These are phyloP conservation scores for Xestobium rufovillosum DNA, from an alignment of 2,888 invertebrate genomes.

Conservation along the genomic window DNA sequence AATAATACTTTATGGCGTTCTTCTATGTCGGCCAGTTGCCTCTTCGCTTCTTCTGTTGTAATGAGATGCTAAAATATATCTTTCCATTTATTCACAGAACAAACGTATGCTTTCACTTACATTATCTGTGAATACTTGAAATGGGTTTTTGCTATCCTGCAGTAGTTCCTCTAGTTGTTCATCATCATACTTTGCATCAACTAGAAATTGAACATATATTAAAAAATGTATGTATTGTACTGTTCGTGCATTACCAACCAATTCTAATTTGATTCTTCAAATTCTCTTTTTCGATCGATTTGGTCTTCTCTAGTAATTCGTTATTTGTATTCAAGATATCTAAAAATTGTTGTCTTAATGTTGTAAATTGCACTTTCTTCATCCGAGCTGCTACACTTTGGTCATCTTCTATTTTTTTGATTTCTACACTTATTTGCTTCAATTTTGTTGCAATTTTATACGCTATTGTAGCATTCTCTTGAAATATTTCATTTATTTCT, in stretches of 20 bases:
- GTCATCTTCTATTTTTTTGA: constrained; percentile 23
- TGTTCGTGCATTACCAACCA: too few species aligned
- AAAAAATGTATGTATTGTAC: too few species aligned
- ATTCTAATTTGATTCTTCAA: constrained; percentile 49
- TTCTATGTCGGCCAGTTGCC: constrained; percentile 71
- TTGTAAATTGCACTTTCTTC: constrained; percentile 43
- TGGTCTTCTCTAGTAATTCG: constrained; percentile 45
- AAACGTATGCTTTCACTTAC: constrained; percentile 35
- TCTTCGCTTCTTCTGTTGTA: constrained; percentile 69
- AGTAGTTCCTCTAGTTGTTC: constrained; percentile 42
- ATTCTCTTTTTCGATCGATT: constrained; percentile 45
- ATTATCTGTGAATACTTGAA: constrained; percentile 46
- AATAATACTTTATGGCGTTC: constrained; percentile 73
- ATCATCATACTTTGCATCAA: constrained; percentile 28
- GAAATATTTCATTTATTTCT: constrained; percentile 52
- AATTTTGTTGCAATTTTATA: constrained; percentile 49
- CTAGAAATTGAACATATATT: constrained; percentile 49
- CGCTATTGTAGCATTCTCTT: constrained; percentile 47
- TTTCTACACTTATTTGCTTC: constrained; percentile 44
- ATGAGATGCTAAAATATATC: constrained; percentile 53
- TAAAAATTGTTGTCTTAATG: constrained; percentile 42
- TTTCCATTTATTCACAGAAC: constrained; percentile 1
- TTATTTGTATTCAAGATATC: constrained; percentile 47
- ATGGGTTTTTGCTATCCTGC: constrained; percentile 40
- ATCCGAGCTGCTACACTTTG: constrained; percentile 38